Base-by-base conservation (phyloP, 2,797 vertebrate species). In the Diglossa cyanea region DNA sequence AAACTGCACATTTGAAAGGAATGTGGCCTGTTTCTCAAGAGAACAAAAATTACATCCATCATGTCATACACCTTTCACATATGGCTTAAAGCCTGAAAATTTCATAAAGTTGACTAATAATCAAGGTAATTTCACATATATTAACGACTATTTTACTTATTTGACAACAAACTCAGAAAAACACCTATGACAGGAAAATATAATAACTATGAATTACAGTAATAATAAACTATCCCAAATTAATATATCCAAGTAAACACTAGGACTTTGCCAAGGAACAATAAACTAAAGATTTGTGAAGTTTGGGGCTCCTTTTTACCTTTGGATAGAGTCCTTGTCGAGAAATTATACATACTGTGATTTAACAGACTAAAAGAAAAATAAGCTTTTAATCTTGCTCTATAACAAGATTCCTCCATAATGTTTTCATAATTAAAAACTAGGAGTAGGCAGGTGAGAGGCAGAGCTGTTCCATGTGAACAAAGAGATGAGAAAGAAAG, bases 381-480 rank as follows among this genome's bases (percentile, higher is more conserved):
- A 86, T 19, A 87, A 73, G 40, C 23, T 75, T 90, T 75, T 88
- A 40, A 31, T 86, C 70, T 74, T 78, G 58, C 71, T 81, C 70
- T 84, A 16, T 65, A 91, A 87, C 37, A 66, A 86, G 82, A 88
- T 80, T 90, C 24, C 24, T 95, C 65, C 68, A 53, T 55, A 93
- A 90, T 81, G 93, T 86, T 96, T 96, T 93, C 70, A 37, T 91
- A 81, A 94, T 81, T 88, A 91, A 94, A 95, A 95, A 62, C 55
- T 51, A 76, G 39, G 58, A 90, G 84, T 88, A 88, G 86, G 88
- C 58, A 88, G 71, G 40, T 93, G 88, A 96, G 80, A 96, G 77
- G 92, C 80, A 88, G 84, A 93, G 47, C 58, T 89, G 44, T 72
- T 93, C 58, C 74, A 79, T 45, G 40, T 48, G 93, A 96, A 92